Percentiles rank a stretch among this genome's conserved stretches.
These are phyloP conservation scores for Cromileptes altivelis DNA, from an alignment of 2,113 vertebrate genomes.

Conservation along the genomic window DNA sequence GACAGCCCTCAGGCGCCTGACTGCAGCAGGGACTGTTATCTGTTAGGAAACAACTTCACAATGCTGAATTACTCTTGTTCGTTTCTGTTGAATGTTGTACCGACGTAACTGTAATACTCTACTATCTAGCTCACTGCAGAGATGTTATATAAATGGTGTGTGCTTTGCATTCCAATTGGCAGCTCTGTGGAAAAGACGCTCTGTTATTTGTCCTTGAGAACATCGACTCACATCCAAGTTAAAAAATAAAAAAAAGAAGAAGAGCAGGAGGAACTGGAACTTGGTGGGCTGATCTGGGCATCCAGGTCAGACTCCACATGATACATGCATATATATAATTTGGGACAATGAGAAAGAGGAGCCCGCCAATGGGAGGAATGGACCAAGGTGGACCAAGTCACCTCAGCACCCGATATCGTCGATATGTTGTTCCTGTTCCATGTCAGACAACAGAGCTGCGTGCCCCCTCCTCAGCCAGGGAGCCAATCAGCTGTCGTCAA, in stretches of 20 bases:
- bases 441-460: conserved; percentile 63
- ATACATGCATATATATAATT: not conserved
- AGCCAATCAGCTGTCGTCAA: conserved; percentile 71
- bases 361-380: not conserved
- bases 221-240: conserved; percentile 35
- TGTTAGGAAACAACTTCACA: conserved; percentile 55
- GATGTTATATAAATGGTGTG: conserved; percentile 69
- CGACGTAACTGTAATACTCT: conserved; percentile 72
- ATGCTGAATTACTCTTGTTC: conserved; percentile 64
- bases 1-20: conserved; percentile 18
- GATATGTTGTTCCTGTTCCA: conserved; percentile 34
- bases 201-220: conserved; percentile 57
- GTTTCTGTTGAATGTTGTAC: conserved; percentile 77
- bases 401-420: conserved; percentile 27
- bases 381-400: conserved; percentile 51
- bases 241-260: not conserved
- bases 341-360: conserved; percentile 20
- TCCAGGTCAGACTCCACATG: not conserved
- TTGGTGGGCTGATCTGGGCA: conserved; percentile 5
- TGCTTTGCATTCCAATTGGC: conserved; percentile 72
- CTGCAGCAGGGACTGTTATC: conserved; percentile 44
- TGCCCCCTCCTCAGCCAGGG: conserved; percentile 1
- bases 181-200: conserved; percentile 64
- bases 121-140: conserved; percentile 73
- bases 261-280: conserved; percentile 27